phyloP scores from a whole-genome alignment of 2,888 invertebrate species.

The Apamea monoglypha region DNA sequence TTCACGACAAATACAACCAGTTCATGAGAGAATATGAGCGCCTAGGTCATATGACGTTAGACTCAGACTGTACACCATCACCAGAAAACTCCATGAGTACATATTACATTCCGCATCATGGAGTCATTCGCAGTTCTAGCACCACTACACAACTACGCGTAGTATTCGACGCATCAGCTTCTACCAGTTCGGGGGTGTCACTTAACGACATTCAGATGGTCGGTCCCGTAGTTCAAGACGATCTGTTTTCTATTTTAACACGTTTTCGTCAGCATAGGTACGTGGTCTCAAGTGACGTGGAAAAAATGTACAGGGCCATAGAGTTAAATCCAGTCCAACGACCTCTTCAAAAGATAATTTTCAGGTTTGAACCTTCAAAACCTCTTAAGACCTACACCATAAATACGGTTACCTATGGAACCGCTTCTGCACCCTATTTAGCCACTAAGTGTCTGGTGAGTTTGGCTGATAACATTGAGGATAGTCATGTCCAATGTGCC shows the following conservation, averaged over 20 bases:
- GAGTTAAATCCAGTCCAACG: not conserved
- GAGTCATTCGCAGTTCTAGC: not conserved
- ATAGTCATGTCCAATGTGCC: not conserved
- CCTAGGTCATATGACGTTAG: conserved; percentile 7
- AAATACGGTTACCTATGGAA: not conserved
- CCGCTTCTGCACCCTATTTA: not conserved
- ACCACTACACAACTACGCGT: not conserved
- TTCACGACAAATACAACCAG: not conserved
- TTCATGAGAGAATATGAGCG: conserved; percentile 7
- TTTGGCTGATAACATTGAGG: not conserved
- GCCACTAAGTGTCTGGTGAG: not conserved
- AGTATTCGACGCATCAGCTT: not conserved
- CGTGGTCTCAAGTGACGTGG: not conserved
- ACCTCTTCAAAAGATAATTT: not conserved
- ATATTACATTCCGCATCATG: conserved; percentile 9
- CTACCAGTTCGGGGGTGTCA: not conserved
- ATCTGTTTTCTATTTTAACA: conserved; percentile 8
- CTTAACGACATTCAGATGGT: conserved; percentile 3
- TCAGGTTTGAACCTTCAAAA: not conserved
- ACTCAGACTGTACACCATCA: not conserved
- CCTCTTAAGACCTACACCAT: not conserved
- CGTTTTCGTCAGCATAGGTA: conserved; percentile 4
- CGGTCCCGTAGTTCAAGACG: conserved; percentile 10
- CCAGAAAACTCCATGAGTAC: not conserved
- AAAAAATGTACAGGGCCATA: not conserved